A percentile compares a stretch with the other conserved stretches of the same genome.
Evolutionary conservation across 2,888 invertebrate genomes (phyloP).

Genomic region (Macrosiphum euphorbiae): DNA sequence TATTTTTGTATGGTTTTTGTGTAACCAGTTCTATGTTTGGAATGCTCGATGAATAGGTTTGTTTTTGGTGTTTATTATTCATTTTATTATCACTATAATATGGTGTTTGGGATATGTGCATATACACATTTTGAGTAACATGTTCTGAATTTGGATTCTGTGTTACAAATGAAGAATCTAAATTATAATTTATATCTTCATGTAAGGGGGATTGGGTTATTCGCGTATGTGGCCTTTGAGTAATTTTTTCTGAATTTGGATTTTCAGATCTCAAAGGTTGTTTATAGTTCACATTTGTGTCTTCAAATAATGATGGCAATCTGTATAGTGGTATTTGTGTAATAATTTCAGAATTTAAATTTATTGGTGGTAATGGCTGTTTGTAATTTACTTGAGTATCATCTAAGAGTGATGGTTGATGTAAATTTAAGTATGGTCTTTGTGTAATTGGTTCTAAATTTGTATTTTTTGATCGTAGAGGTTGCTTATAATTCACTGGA

Average conservation of each 20-base stretch:
- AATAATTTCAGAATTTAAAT: conserved; percentile 78
- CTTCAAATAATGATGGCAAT: conserved; percentile 40
- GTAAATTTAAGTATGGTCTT: conserved; percentile 67
- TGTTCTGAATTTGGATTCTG: conserved; percentile 35
- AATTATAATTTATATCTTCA: conserved; percentile 37
- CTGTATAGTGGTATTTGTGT: conserved; percentile 69
- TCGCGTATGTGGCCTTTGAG: conserved; percentile 25
- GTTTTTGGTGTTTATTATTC: conserved; percentile 36
- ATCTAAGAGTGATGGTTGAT: conserved; percentile 56
- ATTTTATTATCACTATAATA: conserved; percentile 26
- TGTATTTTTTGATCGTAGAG: background rate
- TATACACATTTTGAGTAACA: conserved; percentile 18
- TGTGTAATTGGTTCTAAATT: conserved; percentile 62
- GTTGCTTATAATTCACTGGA: conserved; percentile 14
- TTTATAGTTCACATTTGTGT: conserved; percentile 33
- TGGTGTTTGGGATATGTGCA: conserved; percentile 28
- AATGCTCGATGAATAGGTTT: background rate
- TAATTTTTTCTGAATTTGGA: conserved; percentile 34
- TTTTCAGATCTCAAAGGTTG: conserved; percentile 35
- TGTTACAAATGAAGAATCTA: conserved; percentile 33
- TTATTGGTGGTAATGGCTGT: conserved; percentile 77
- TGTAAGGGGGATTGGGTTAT: conserved; percentile 9
- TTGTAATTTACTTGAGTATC: conserved; percentile 82
- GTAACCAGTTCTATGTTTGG: conserved; percentile 23
- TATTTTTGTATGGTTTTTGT: conserved; percentile 45